Percentiles rank a stretch among this genome's conserved stretches.
Evolutionary conservation across 2,888 invertebrate species (phyloP).

Genomic region (Macrophya alboannulata): DNA sequence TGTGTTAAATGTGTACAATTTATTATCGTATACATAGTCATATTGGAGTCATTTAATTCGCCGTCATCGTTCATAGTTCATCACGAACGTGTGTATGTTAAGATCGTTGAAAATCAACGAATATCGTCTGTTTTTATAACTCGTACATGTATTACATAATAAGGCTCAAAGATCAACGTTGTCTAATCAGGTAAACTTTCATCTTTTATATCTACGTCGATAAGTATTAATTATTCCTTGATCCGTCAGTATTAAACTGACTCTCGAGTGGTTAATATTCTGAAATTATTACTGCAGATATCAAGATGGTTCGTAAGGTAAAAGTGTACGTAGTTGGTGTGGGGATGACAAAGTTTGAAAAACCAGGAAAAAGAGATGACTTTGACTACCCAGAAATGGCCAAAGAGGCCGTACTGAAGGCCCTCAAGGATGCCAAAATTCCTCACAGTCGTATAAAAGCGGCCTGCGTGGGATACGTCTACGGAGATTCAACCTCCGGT

Average conservation of each 20-base stretch:
- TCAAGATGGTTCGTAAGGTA: slow-evolving; percentile 69
- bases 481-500: slow-evolving; percentile 97
- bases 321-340: slow-evolving; percentile 96
- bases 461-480: slow-evolving; percentile 96
- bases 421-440: slow-evolving; percentile 92
- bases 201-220: not conserved
- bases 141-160: slow-evolving; percentile 2
- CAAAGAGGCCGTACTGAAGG: slow-evolving; percentile 94
- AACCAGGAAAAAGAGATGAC: slow-evolving; percentile 91
- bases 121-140: not conserved
- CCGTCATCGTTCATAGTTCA: not conserved
- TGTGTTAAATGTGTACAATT: not conserved
- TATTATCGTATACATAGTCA: not conserved
- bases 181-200: not conserved
- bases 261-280: not conserved
- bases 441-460: slow-evolving; percentile 91
- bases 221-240: not conserved
- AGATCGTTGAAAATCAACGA: not conserved
- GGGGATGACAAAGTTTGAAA: slow-evolving; percentile 99
- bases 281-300: not conserved
- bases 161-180: slow-evolving; percentile 20
- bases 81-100: not conserved
- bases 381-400: slow-evolving; percentile 98
- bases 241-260: not conserved
- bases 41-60: not conserved